phyloP scores from a whole-genome alignment of 2,797 vertebrate species.

The Tauraco hartlaubi region DNA sequence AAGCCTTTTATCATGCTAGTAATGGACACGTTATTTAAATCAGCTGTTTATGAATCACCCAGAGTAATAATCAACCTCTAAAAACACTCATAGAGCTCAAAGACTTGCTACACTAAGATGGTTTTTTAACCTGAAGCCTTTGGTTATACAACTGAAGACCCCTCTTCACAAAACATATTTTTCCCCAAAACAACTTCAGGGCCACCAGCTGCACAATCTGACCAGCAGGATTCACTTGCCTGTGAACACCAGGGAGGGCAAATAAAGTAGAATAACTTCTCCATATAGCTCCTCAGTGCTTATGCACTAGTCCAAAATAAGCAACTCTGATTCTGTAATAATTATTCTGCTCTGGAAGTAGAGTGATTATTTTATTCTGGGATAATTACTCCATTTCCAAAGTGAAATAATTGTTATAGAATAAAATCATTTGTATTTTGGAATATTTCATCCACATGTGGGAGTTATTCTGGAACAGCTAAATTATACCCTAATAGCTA shows the following conservation, averaged over 20 bases:
- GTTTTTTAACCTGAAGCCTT: background rate
- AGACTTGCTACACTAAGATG: background rate
- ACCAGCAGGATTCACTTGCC: background rate
- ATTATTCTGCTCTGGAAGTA: constrained; percentile 47
- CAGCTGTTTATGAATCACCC: background rate
- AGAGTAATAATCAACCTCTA: background rate
- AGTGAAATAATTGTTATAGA: constrained; percentile 67
- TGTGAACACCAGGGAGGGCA: background rate
- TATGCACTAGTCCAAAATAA: constrained; percentile 41
- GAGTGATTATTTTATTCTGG: constrained; percentile 65
- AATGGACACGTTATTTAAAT: background rate
- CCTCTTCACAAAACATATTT: background rate
- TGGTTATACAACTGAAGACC: background rate
- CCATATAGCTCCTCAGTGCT: background rate
- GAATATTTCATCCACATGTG: constrained; percentile 63
- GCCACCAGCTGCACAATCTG: background rate
- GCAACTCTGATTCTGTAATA: constrained; percentile 35
- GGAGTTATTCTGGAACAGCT: constrained; percentile 70
- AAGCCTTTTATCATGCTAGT: background rate
- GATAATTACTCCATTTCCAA: constrained; percentile 68
- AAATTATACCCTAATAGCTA: constrained; percentile 62
- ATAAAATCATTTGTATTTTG: constrained; percentile 70
- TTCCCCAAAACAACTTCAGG: background rate
- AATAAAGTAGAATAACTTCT: background rate
- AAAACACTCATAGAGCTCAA: background rate